These are phyloP conservation scores for Melanerpes aurifrons DNA, from an alignment of 2,113 vertebrate species.

Conservation along the genomic window DNA sequence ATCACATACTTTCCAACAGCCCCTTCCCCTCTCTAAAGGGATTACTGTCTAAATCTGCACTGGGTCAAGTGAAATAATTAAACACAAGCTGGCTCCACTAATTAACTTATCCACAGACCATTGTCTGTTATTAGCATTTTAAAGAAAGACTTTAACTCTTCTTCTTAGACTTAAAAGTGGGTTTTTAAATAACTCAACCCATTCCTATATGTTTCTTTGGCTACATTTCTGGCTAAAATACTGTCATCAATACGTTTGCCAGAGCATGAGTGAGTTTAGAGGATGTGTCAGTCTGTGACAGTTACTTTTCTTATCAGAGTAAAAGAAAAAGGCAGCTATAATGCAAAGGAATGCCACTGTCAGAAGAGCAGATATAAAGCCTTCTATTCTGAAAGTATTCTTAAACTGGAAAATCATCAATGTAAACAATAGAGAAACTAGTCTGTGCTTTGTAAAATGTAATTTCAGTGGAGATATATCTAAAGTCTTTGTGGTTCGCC, in stretches of 20 bases:
- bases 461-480: background rate
- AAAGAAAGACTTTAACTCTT: constrained; percentile 58
- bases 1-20: constrained; percentile 39
- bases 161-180: background rate
- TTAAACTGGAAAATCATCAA: background rate
- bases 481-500: background rate
- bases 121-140: constrained; percentile 71
- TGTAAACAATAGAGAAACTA: background rate
- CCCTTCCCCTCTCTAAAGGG: constrained; percentile 63
- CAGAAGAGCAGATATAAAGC: background rate
- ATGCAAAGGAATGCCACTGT: background rate
- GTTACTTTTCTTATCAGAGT: background rate
- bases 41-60: constrained; percentile 71
- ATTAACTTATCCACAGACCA: constrained; percentile 77
- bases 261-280: background rate
- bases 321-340: background rate
- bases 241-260: background rate
- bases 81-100: constrained; percentile 68
- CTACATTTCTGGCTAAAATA: background rate
- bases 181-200: background rate
- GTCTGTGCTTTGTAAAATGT: background rate
- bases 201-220: background rate
- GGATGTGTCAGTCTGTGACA: background rate
- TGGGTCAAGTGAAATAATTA: constrained; percentile 77
- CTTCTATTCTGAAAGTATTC: background rate